phyloP scores from a whole-genome alignment of 1,140 invertebrate genomes.

The Melitaea cinxia region DNA sequence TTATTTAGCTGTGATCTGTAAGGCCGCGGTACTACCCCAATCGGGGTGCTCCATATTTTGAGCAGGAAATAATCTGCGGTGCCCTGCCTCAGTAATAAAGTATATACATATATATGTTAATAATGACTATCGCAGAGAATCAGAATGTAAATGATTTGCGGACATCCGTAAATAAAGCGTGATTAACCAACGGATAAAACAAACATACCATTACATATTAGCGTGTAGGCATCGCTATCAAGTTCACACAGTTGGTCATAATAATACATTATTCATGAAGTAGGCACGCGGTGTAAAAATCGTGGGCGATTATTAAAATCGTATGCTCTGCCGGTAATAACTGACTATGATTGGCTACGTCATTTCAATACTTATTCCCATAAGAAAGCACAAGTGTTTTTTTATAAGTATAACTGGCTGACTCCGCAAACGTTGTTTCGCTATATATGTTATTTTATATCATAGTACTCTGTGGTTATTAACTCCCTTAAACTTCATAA shows the following conservation, averaged over 20 bases:
- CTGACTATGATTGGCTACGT: slow-evolving; percentile 25
- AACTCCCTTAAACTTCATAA: too few relatives aligned
- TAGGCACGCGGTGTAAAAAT: slow-evolving; percentile 39
- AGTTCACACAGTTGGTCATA: slow-evolving; percentile 31
- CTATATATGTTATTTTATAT: too few relatives aligned
- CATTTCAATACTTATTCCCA: slow-evolving; percentile 27
- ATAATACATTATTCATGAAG: slow-evolving; percentile 37
- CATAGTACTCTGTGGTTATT: too few relatives aligned
- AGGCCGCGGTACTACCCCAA: too few relatives aligned
- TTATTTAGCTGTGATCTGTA: too few relatives aligned
- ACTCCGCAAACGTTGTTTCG: too few relatives aligned
- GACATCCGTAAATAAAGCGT: slow-evolving; percentile 3
- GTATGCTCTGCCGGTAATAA: slow-evolving; percentile 35
- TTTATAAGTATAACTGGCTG: too few relatives aligned
- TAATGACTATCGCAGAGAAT: background rate
- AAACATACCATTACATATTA: slow-evolving; percentile 21
- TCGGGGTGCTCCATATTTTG: too few relatives aligned
- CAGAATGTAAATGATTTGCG: slow-evolving; percentile 8
- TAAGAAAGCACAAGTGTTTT: slow-evolving; percentile 19
- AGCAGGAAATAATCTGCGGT: too few relatives aligned
- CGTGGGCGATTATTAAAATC: slow-evolving; percentile 40
- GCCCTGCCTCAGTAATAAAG: too few relatives aligned
- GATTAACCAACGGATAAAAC: slow-evolving; percentile 32
- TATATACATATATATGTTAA: too few relatives aligned
- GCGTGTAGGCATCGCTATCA: slow-evolving; percentile 6